Evolutionary conservation across 92 coral and sea anemone genomes (phyloP), one percentile per base, ranked within the genome.

Genomic region (Isaurus tuberculatus): DNA sequence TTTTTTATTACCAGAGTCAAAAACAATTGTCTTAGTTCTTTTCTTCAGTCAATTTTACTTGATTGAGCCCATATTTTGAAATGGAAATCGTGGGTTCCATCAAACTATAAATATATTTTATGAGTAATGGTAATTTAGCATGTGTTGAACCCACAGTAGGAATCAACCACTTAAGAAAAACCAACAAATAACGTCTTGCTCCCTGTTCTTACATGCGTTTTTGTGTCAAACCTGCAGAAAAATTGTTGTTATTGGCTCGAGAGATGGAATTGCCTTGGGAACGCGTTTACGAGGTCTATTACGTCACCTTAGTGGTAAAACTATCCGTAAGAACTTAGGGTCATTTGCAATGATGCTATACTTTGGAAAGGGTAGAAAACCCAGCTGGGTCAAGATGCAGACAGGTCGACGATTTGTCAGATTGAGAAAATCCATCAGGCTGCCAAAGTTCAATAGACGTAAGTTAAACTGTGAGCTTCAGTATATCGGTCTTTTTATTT

Each of bases 361-460:
- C 49, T 25, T 19, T 55, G 82, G 82, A 55, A 44, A 29, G 4
- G 82, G 82, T 0, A 58, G 51, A 8, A 57, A 33, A 26, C 82
- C 82, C 15, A 14, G 28, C 9, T 57, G 69, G 82, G 82, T 77
- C 17, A 77, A 14, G 20, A 20, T 31, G 68, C 49, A 10, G 31
- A 57, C 7, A 22, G 26, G 25, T 6, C 69, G 69, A 20, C 15
- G 68, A 20, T 10, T 22, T 5, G 57, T 40, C 32, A 15, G 5
- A 1, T 8, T 77, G 32, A 61, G 6, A n/a, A 30, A 22, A 0
- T 36, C 19, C 42, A 77, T 77, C 22, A 40, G 33, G 36, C 82
- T 77, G 34, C 70, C 82, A 43, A 77, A 23, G 23, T 58, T 57
- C 14, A 77, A 58, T 34, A 77, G 70, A 77, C 82, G 82, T 77